Conservation (phyloP, 1,140 invertebrate genomes). For the Drosophila trapezifrons region DNA sequence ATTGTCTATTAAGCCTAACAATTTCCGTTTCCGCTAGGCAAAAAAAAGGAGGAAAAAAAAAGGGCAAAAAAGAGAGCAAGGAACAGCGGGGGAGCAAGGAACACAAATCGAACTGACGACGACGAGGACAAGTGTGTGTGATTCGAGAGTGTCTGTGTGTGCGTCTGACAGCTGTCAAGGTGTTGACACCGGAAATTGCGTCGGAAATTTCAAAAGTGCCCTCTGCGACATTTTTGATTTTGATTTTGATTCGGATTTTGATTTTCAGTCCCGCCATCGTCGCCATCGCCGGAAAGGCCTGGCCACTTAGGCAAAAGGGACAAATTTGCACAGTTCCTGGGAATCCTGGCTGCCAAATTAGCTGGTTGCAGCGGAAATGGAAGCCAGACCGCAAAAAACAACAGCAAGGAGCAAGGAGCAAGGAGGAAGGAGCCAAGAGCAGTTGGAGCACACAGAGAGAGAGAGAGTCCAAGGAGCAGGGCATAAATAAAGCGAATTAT, state of each 20-base stretch:
- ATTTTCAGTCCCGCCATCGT: not conserved
- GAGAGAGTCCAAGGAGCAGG: not conserved
- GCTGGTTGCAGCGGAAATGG: slow-evolving; percentile 62
- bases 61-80: slow-evolving; percentile 16
- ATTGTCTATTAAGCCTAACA: slow-evolving; percentile 83
- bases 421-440: no score
- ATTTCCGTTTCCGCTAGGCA: slow-evolving; percentile 73
- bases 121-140: slow-evolving; percentile 23
- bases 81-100: slow-evolving; percentile 1
- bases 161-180: slow-evolving; percentile 75
- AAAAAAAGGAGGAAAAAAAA: slow-evolving; percentile 26
- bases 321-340: not conserved
- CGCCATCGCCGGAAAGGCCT: slow-evolving; percentile 5
- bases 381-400: slow-evolving; percentile 30
- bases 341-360: slow-evolving; percentile 29
- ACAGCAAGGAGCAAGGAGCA: no score
- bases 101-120: slow-evolving; percentile 29
- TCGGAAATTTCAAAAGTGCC: slow-evolving; percentile 77
- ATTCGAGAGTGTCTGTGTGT: slow-evolving; percentile 40
- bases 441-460: not conserved
- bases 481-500: slow-evolving; percentile 46
- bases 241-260: slow-evolving; percentile 16
- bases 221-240: slow-evolving; percentile 15
- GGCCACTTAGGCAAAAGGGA: slow-evolving; percentile 24
- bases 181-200: slow-evolving; percentile 80